Base-by-base conservation (phyloP, 2,113 vertebrate species). In the Antennarius striatus region DNA sequence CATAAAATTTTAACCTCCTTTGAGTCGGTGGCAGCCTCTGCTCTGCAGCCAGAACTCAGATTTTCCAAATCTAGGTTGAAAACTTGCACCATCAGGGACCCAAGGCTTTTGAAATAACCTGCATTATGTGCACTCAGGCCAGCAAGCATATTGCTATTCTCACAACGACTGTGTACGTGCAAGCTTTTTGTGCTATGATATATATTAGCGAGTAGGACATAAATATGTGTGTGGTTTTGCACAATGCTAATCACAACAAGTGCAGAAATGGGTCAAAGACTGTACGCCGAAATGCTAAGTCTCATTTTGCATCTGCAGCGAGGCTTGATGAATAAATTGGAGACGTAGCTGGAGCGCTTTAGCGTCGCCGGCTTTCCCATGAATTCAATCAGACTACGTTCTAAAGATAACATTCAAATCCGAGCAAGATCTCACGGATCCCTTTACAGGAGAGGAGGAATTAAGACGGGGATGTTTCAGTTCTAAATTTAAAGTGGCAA, bases 401-500 rank as follows among this genome's bases (percentile, higher is more conserved):
- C 67, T 39, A 36, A 52, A 81, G 80, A 81, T 83, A 80, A 79
- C 71, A 55, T 58, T 75, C 58, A 65, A 66, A 80, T 76, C 62
- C 51, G 53, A 64, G 42, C 63, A 3, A 71, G 66, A 80, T 76
- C 66, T 45, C 5, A 58, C 46, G 77, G 77, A 82, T 79, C 73
- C 56, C 40, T 42, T 22, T 68, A 54, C 49, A 57, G 78, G 29
- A 75, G 69, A 49, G 63, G 64, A 45, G 54, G 70, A 66, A 66
- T 76, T 80, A 63, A 72, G 46, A 72, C 16, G 12, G 46, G 46
- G 65, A 63, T 56, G 49, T 68, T 85, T 81, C 68, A 82, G 77
- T 79, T 76, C 73, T 45, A 71, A 85, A 89, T 80, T 80, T 63
- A 78, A 89, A 85, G 83, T 84, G 87, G 73, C 79, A 74, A 71